Percentiles rank a stretch among this genome's conserved stretches.
These are phyloP conservation scores for Synergus umbraculus DNA, from an alignment of 2,888 invertebrate genomes.

Conservation along the genomic window DNA sequence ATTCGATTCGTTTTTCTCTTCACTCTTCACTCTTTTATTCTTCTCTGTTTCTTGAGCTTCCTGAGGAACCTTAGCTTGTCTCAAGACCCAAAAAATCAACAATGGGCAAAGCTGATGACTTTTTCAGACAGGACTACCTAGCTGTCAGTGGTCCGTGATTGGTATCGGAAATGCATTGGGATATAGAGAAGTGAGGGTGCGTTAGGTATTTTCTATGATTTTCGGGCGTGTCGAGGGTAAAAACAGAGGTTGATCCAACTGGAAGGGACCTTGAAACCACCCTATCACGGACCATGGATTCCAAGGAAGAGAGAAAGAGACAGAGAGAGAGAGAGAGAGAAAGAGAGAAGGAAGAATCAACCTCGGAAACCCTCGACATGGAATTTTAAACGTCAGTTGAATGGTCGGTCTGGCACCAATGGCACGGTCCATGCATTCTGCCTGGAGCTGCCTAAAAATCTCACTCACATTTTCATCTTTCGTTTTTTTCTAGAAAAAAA, in stretches of 20 bases:
- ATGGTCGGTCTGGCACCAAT: slow-evolving; percentile 58
- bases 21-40: not conserved
- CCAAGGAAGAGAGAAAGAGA: slow-evolving; percentile 23
- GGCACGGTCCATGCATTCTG: slow-evolving; percentile 48
- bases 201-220: slow-evolving; percentile 25
- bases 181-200: not conserved
- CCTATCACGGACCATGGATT: slow-evolving; percentile 28
- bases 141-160: not conserved
- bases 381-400: slow-evolving; percentile 57
- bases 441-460: slow-evolving; percentile 14
- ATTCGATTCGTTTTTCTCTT: not conserved
- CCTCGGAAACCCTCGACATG: slow-evolving; percentile 16
- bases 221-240: slow-evolving; percentile 31
- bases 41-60: not conserved
- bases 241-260: slow-evolving; percentile 20
- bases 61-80: not conserved
- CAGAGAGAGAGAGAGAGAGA: slow-evolving; percentile 31
- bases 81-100: not conserved
- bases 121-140: not conserved
- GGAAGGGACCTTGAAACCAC: slow-evolving; percentile 31
- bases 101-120: slow-evolving; percentile 8
- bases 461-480: no score
- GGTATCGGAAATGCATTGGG: not conserved
- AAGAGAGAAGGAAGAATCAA: slow-evolving; percentile 38
- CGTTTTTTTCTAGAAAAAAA: not conserved